Evolutionary conservation across 1,140 invertebrate species (phyloP), one percentile per base, ranked within the genome.

Genomic region (Cydia pomonella): DNA sequence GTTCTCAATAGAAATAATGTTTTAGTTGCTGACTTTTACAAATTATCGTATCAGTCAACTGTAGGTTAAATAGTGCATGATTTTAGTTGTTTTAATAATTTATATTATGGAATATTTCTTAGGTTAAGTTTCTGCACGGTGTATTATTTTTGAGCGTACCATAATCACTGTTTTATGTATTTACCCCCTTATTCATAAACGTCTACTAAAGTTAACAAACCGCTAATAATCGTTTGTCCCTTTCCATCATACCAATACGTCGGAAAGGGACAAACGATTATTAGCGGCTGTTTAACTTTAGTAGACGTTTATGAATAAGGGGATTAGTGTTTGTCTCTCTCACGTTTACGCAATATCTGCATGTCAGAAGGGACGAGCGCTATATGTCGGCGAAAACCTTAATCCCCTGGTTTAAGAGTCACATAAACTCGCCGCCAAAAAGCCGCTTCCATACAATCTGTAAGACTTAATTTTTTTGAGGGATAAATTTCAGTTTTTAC

Each of bases 31-130:
- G 27, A 69, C n/a, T 33, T 33, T 5, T 33, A 33, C 0, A 64
- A n/a, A 38, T 38, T 33, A 66, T 59, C n/a, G 21, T 41, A 69
- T 41, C 64, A 69, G 64, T 69, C 64, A 69, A 69, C 63, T 33
- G 13, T 64, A 64, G 63, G 27, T 7, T 64, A 33, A 12, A 44
- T 33, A 16, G n/a, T 3, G 63, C 16, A 64, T 64, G 63, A 64
- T 64, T 69, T 69, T 33, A 69, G 64, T 69, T 69, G 18, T 69
- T 59, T 59, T 59, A 69, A 41, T 69, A 33, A 69, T 69, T 69
- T 69, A 33, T 33, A 69, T 12, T 23, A 59, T 23, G 23, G 53
- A 59, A 59, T 59, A 59, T 59, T 59, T 59, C 18, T 21, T 59
- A 23, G 53, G 21, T 59, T 59, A 59, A 59, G 18, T 59, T 59